phyloP scores from a whole-genome alignment of 1,140 invertebrate species.

The Meteorus sp. region DNA sequence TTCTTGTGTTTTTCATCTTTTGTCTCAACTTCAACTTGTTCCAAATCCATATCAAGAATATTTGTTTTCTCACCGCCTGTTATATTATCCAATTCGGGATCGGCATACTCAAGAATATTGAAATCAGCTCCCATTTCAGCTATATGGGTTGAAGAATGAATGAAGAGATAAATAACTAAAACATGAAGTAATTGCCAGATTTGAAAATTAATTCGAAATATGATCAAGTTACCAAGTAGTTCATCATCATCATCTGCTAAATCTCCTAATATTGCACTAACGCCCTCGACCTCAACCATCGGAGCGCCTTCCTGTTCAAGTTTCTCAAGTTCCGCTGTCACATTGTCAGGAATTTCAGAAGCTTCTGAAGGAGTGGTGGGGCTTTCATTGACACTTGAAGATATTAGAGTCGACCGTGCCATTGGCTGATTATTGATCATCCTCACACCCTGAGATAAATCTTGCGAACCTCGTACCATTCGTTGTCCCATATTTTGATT shows the following conservation, averaged over 20 bases:
- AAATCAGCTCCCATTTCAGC: conserved; percentile 92
- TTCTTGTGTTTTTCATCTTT: conserved; percentile 64
- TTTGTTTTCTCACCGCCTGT: conserved; percentile 74
- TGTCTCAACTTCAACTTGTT: conserved; percentile 65
- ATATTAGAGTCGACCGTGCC: conserved; percentile 42
- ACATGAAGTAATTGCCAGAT: background rate
- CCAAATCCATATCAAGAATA: conserved; percentile 77
- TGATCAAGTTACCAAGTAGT: conserved; percentile 65
- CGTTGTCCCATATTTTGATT: conserved; percentile 41
- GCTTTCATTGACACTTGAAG: conserved; percentile 45
- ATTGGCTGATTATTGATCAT: conserved; percentile 44
- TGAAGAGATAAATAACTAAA: conserved; percentile 9
- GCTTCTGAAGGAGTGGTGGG: conserved; percentile 44
- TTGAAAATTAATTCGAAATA: conserved; percentile 20
- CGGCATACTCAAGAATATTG: conserved; percentile 93
- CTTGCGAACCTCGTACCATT: conserved; percentile 42
- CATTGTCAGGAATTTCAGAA: conserved; percentile 76
- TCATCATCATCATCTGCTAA: conserved; percentile 86
- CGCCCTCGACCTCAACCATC: conserved; percentile 73
- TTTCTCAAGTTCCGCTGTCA: conserved; percentile 77
- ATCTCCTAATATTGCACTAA: conserved; percentile 77
- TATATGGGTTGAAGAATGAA: conserved; percentile 45
- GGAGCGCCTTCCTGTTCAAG: conserved; percentile 70
- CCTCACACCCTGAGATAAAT: conserved; percentile 47
- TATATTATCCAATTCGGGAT: conserved; percentile 87